Base-by-base conservation (phyloP, 2,113 vertebrate species). In the Cavia aperea region DNA sequence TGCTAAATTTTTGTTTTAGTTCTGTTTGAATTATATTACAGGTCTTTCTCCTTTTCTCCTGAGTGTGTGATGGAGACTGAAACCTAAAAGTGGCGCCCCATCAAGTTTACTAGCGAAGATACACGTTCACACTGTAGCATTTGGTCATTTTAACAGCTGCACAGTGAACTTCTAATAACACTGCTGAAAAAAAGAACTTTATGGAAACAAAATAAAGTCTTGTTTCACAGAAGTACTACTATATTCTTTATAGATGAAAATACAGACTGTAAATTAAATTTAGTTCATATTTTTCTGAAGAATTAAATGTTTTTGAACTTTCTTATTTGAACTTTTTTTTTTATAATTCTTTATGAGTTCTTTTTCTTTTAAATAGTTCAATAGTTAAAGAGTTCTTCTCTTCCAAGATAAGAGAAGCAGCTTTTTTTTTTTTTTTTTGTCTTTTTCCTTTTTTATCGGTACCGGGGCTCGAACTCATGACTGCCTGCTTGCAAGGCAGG, bases 311-410 rank as follows among this genome's bases (percentile, higher is more conserved):
- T 46, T 90, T 24, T 75, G 54, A 56, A 83, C 39, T 78, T 83
- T 89, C 19, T 60, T 60, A 58, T 60, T 23, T 60, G 6, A 23
- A 19, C 2, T 60, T 60, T 8, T 23, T 60, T 60, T 23, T 60
- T 91, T 89, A 91, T 14, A 90, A 77, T 93, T 86, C 63, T 93
- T 84, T 77, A 95, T 77, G 51, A 92, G 36, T 65, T 93, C 60
- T 82, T 68, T 46, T 94, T 95, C 39, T 91, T 88, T 89, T 79
- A 88, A 36, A 89, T 51, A 84, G 14, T 16, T 39, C 39, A 39
- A 39, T 39, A 39, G 39, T 39, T 39, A 39, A 39, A 39, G 39
- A 39, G 39, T 92, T 24, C 66, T 93, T 81, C 54, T 86, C n/a
- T 2, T 78, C 5, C 85, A 85, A 65, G 33, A 89, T 3, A 81